These are phyloP conservation scores for Plebejus argus DNA, from an alignment of 2,888 invertebrate species.

Conservation along the genomic window DNA sequence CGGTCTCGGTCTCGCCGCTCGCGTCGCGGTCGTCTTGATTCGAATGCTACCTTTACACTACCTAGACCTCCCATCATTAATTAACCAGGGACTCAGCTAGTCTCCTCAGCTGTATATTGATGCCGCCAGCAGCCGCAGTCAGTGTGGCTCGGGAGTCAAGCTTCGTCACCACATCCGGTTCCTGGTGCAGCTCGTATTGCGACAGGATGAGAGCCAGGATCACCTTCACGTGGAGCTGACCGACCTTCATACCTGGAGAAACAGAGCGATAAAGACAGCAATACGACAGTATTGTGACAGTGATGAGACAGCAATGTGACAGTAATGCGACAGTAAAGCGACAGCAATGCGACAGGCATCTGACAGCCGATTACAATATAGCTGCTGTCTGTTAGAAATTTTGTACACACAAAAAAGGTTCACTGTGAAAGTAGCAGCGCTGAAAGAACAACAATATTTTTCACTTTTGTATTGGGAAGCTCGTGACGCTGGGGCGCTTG, in stretches of 20 bases:
- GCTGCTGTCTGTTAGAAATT: too few relatives aligned
- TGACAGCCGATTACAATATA: not conserved
- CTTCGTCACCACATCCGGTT: conserved; percentile 7
- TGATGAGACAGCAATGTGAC: not conserved
- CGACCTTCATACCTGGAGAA: conserved; percentile 38
- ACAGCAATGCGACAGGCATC: too few relatives aligned
- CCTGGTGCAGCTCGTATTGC: conserved; percentile 36
- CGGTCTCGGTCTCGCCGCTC: too few relatives aligned
- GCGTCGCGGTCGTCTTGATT: too few relatives aligned
- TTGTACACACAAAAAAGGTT: too few relatives aligned
- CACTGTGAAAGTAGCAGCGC: too few relatives aligned
- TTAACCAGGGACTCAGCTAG: not conserved
- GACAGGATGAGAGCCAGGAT: conserved; percentile 39
- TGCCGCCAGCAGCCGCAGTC: conserved; percentile 39
- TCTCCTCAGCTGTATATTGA: conserved; percentile 29
- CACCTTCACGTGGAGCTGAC: conserved; percentile 40
- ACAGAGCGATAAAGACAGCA: not conserved
- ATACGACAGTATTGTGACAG: not conserved
- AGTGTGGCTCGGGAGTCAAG: conserved; percentile 41
- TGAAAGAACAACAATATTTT: too few relatives aligned
- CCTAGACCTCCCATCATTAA: not conserved
- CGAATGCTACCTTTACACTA: too few relatives aligned
- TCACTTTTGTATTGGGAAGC: too few relatives aligned
- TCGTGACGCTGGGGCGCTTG: too few relatives aligned
- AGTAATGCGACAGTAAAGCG: too few relatives aligned